Percentiles rank a stretch among this genome's conserved stretches.
phyloP scores from a whole-genome alignment of 2,888 invertebrate species.

The Tetragonula carbonaria region DNA sequence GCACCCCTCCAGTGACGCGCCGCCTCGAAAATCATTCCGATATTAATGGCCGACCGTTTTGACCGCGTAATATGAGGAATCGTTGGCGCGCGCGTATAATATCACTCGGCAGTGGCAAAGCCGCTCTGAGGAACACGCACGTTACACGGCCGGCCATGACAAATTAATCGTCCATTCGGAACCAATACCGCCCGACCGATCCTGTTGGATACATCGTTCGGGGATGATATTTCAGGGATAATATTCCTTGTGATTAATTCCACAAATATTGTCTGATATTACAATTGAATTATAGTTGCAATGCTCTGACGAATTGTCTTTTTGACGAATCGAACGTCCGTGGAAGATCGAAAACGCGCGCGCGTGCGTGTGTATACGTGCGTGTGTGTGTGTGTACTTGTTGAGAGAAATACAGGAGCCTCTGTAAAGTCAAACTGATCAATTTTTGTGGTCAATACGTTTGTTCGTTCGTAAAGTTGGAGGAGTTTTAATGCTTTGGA shows the following conservation, averaged over 20 bases:
- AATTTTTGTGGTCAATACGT: no score
- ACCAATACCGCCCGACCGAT: not conserved
- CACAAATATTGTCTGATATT: not conserved
- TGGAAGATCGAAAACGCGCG: no score
- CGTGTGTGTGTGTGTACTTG: no score
- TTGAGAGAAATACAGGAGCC: no score
- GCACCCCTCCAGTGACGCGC: constrained; percentile 64
- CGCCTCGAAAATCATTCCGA: constrained; percentile 54
- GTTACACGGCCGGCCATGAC: constrained; percentile 59
- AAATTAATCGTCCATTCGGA: constrained; percentile 60
- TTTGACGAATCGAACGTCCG: no score
- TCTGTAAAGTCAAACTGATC: no score
- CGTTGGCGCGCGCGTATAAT: constrained; percentile 65
- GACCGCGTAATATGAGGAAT: constrained; percentile 69
- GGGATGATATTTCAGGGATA: not conserved
- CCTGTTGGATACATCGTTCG: not conserved
- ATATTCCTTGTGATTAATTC: not conserved
- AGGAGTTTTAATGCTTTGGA: no score
- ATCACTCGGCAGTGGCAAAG: constrained; percentile 60
- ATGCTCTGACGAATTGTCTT: no score
- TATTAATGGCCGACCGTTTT: constrained; percentile 66
- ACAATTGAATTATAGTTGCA: not conserved
- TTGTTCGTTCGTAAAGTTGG: no score
- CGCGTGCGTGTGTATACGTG: no score
- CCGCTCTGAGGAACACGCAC: constrained; percentile 50